phyloP scores from a whole-genome alignment of 2,888 invertebrate species.

The Drosophila helvetica region DNA sequence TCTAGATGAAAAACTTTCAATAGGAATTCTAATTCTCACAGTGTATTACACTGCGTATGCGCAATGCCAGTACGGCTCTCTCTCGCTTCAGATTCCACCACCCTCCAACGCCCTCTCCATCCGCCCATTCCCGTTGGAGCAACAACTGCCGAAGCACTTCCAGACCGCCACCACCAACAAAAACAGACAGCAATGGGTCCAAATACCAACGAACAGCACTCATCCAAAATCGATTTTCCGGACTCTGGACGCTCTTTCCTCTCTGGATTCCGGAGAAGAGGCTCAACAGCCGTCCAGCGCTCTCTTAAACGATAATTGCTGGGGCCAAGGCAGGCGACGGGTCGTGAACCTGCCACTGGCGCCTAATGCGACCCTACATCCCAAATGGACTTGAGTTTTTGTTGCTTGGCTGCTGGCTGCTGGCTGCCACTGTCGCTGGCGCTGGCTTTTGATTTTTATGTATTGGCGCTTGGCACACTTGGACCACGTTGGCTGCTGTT shows the following conservation, averaged over 20 bases:
- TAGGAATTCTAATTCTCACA: conserved; percentile 15
- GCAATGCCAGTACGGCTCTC: conserved; percentile 38
- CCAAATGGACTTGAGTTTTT: conserved; percentile 55
- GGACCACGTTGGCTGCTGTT: conserved; percentile 52
- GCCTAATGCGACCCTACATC: conserved; percentile 57
- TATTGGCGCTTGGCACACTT: conserved; percentile 69
- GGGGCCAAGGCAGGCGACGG: conserved; percentile 56
- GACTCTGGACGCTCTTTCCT: conserved; percentile 29
- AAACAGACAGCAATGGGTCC: conserved; percentile 19
- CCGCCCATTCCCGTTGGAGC: conserved; percentile 36
- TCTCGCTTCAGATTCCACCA: not conserved
- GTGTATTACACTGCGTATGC: conserved; percentile 66
- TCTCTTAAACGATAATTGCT: conserved; percentile 58
- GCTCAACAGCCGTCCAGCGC: conserved; percentile 5
- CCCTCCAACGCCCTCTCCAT: conserved; percentile 6
- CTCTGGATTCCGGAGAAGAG: not conserved
- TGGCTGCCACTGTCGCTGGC: conserved; percentile 6
- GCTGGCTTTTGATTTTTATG: conserved; percentile 70
- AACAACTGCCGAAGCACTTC: conserved; percentile 62
- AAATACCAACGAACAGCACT: conserved; percentile 22
- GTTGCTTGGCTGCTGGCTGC: conserved; percentile 7
- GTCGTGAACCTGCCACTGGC: conserved; percentile 67
- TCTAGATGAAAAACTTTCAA: not conserved
- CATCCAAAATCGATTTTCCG: conserved; percentile 64
- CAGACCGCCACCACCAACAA: conserved; percentile 55